Evolutionary conservation across 2,113 vertebrate genomes (phyloP), one percentile per base, ranked within the genome.

Genomic region (Sorex araneus): DNA sequence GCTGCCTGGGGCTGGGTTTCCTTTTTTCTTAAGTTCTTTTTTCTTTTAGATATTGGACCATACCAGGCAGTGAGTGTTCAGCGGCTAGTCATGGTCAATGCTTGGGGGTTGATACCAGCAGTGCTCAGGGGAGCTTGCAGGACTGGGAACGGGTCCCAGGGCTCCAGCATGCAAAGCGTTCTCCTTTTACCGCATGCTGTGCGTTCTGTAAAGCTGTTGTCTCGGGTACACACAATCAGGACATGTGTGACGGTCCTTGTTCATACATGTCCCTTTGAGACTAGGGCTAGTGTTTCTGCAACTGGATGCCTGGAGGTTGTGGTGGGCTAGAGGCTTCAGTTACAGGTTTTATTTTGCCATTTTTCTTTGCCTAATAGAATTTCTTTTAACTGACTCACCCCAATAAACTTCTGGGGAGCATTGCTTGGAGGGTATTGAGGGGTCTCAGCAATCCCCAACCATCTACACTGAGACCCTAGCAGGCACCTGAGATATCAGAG

Each of bases 391-490:
- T 4, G 21, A 60, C 5, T 60, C 27, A 75, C 40, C 40, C 66
- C 64, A 27, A 74, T 57, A 50, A 40, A 57, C 28, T 21, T 6
- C n/a, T 32, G 45, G 78, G 57, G 47, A 32, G 57, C 34, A 10
- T 4, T 54, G 23, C 3, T 36, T 36, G 43, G 36, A 57, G 54
- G 47, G 36, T 28, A 16, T 11, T 63, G 2, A 25, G 45, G 16
- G 16, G 18, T 28, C 79, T 90, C 45, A 36, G 64, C 32, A 23
- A 12, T 73, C 15, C 4, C 30, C 36, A 64, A 8, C 60, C 10
- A 4, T 2, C 7, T 0, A 10, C 25, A 36, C 25, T 67, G 28
- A 36, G 3, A 1, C 16, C 60, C 47, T 10, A 4, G 1, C 34
- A 54, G 71, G 50, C 8, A 40, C 16, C 5, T 2, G 9, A 73